Base-by-base conservation (phyloP, 2,797 vertebrate species). In the Leptodactylus fallax region DNA sequence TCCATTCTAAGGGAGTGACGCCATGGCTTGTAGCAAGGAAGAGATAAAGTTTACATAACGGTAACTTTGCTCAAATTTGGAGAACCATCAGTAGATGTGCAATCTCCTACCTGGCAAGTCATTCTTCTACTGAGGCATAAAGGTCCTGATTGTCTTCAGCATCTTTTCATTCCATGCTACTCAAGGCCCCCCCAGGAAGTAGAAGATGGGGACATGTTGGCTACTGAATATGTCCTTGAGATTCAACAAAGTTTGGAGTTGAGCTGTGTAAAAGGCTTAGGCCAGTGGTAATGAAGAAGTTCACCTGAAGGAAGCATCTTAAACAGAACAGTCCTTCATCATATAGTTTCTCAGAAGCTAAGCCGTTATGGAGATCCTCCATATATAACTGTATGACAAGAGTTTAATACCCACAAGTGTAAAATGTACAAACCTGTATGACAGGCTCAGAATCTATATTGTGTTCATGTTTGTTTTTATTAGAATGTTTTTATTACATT, bases 21-120 rank as follows among this genome's bases (percentile, higher is more conserved):
- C 98, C 98, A 56, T 99, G 98, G 98, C 97, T 99, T 94, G 97
- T 99, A 94, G 98, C 98, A 95, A 97, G 97, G 95, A 94, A 93
- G 93, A 95, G 93, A 95, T 95, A 94, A 95, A 89, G 74, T 89
- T 90, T 88, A 93, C 89, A 91, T 86, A 92, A 90, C 90, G 91
- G 84, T 90, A 93, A 91, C 91, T 92, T 91, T 94, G 94, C 95
- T 95, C 93, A 92, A 95, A 95, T 95, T 95, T 95, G 96, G 94
- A 94, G 91, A 92, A 93, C 94, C 93, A 80, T 93, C 93, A 91
- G 91, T 87, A 89, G 90, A 93, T 94, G 91, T 94, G 95, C 94
- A 91, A 93, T 89, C 94, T 95, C 95, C 93, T 89, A 91, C 92
- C 90, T 87, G 82, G 91, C 49, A 83, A 90, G 94, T 92, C 92